Evolutionary conservation across 1,140 invertebrate genomes (phyloP).

Genomic region (Ditylenchus dipsaci): DNA sequence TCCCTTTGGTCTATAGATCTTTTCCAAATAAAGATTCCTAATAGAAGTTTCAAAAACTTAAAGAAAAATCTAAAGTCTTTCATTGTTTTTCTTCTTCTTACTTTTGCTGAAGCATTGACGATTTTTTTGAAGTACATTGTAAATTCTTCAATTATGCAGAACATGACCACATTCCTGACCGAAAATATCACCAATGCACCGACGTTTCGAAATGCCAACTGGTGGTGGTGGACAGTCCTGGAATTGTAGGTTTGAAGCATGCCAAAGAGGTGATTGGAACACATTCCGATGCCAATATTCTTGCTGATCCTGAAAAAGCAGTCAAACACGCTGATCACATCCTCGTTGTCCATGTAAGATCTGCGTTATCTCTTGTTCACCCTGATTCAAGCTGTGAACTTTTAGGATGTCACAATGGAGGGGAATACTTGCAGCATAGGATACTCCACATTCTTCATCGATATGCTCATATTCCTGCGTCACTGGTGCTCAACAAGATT

Average conservation of each 20-base stretch:
- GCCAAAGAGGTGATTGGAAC: slow-evolving; percentile 45
- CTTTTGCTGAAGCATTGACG: slow-evolving; percentile 1
- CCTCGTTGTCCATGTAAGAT: slow-evolving; percentile 42
- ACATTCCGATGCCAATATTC: slow-evolving; percentile 40
- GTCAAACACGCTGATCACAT: slow-evolving; percentile 51
- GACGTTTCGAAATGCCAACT: slow-evolving; percentile 37
- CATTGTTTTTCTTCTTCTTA: too few species aligned
- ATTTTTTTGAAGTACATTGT: background rate
- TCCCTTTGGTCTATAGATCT: too few species aligned
- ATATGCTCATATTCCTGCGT: slow-evolving; percentile 46
- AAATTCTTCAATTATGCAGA: slow-evolving; percentile 35
- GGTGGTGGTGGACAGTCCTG: slow-evolving; percentile 53
- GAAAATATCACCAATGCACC: slow-evolving; percentile 25
- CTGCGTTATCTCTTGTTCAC: background rate
- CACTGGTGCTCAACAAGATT: slow-evolving; percentile 53
- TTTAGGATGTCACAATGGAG: slow-evolving; percentile 24
- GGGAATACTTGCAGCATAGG: slow-evolving; percentile 51
- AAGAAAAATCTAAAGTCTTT: too few species aligned
- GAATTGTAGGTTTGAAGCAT: slow-evolving; percentile 48
- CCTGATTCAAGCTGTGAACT: background rate
- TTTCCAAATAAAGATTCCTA: too few species aligned
- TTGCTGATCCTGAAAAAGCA: slow-evolving; percentile 53
- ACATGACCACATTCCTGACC: slow-evolving; percentile 39
- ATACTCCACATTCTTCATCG: slow-evolving; percentile 54
- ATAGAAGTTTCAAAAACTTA: too few species aligned